A percentile compares a stretch with the other conserved stretches of the same genome.
Evolutionary conservation across 2,113 vertebrate genomes (phyloP).

Genomic region (Heteronetta atricapilla): DNA sequence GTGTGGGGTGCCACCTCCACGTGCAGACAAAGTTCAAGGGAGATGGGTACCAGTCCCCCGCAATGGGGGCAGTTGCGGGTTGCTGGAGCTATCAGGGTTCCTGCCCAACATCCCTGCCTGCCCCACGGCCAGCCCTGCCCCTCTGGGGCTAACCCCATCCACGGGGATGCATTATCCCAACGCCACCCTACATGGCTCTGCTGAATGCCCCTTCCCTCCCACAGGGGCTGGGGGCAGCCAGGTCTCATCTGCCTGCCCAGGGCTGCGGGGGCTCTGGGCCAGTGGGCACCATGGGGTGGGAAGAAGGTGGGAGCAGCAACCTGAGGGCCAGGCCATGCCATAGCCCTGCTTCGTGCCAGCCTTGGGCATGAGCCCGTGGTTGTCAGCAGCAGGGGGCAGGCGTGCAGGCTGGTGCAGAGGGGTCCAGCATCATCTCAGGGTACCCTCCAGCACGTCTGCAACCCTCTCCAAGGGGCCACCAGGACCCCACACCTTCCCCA

Average conservation of each 20-base stretch:
- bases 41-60: fast-evolving
- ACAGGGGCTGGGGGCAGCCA: fast-evolving
- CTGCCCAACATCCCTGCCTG: background rate
- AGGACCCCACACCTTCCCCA: background rate
- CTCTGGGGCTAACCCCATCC: background rate
- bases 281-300: fast-evolving
- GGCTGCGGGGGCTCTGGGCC: background rate
- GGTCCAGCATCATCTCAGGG: background rate
- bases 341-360: background rate
- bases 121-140: background rate
- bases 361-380: fast-evolving
- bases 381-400: background rate
- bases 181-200: background rate
- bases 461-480: background rate
- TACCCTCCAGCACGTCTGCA: background rate
- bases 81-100: background rate
- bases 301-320: background rate
- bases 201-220: background rate
- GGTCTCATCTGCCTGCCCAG: background rate
- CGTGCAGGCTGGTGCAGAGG: fast-evolving
- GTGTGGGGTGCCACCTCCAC: background rate
- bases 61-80: background rate
- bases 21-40: fast-evolving
- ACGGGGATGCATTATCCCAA: fast-evolving
- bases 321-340: background rate